Conservation (phyloP, 2,888 invertebrate species). For the Drosophila rubida region DNA sequence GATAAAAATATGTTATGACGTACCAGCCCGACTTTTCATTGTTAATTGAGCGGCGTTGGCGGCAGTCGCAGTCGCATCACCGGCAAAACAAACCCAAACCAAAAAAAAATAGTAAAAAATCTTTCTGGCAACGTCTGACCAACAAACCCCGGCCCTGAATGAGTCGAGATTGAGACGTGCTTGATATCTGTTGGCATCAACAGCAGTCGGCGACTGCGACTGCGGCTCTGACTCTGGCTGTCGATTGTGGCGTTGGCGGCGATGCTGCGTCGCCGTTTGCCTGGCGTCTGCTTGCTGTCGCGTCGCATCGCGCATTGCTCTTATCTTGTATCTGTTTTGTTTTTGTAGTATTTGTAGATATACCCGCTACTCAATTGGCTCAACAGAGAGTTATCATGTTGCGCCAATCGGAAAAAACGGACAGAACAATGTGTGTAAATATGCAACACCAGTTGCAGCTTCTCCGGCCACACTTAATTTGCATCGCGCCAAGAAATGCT, state of each 20-base stretch:
- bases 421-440: too few relatives aligned
- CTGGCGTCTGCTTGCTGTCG: slow-evolving; percentile 59
- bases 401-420: too few relatives aligned
- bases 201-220: slow-evolving; percentile 34
- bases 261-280: slow-evolving; percentile 45
- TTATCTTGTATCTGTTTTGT: slow-evolving; percentile 61
- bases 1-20: slow-evolving; percentile 80
- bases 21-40: slow-evolving; percentile 71
- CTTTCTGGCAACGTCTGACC: slow-evolving; percentile 54
- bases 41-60: slow-evolving; percentile 71
- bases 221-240: not conserved
- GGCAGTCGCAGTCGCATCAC: slow-evolving; percentile 28
- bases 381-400: too few relatives aligned
- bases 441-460: too few relatives aligned
- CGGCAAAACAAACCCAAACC: slow-evolving; percentile 12
- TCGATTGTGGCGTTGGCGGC: slow-evolving; percentile 24
- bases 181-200: slow-evolving; percentile 69
- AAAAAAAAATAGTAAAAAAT: slow-evolving; percentile 30
- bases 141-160: slow-evolving; percentile 56
- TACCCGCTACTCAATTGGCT: not conserved
- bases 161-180: slow-evolving; percentile 66
- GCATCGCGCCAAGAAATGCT: too few relatives aligned
- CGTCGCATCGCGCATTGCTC: slow-evolving; percentile 53
- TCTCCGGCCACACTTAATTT: not conserved
- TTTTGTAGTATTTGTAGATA: slow-evolving; percentile 27